These are phyloP conservation scores for Hippocampus zosterae DNA, from an alignment of 2,113 vertebrate genomes.

Conservation along the genomic window DNA sequence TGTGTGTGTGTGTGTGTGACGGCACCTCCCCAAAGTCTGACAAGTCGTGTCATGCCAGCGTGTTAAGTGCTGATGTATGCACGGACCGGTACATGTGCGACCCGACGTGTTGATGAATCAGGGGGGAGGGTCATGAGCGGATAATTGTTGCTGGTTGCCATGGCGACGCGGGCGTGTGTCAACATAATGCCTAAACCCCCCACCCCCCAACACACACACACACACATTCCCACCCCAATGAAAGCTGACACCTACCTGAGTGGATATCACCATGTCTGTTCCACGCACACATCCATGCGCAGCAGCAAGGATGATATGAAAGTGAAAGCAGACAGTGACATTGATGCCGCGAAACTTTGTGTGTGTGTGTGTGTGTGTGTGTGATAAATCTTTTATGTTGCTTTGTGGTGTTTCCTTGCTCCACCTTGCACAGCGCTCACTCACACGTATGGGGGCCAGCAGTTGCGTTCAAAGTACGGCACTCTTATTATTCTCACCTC, in stretches of 20 bases:
- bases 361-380: slow-evolving; percentile 19
- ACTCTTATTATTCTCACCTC: neutral
- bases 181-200: too few relatives aligned
- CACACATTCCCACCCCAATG: neutral
- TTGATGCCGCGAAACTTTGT: neutral
- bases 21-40: slow-evolving; percentile 40
- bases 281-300: neutral
- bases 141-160: slow-evolving; percentile 73
- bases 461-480: neutral
- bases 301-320: slow-evolving; percentile 7
- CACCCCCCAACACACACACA: slow-evolving; percentile 15
- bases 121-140: slow-evolving; percentile 64
- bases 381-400: slow-evolving; percentile 59
- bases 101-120: slow-evolving; percentile 61
- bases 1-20: slow-evolving; percentile 8
- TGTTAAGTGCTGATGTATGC: slow-evolving; percentile 32
- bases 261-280: slow-evolving; percentile 56
- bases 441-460: neutral
- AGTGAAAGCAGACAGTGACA: slow-evolving; percentile 28
- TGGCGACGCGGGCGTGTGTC: slow-evolving; percentile 68
- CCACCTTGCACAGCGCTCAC: slow-evolving; percentile 34
- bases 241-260: slow-evolving; percentile 67
- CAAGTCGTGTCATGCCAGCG: slow-evolving; percentile 26
- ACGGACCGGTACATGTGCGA: slow-evolving; percentile 8
- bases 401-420: slow-evolving; percentile 53